These are phyloP conservation scores for Varanus salvator DNA, from an alignment of 2,113 vertebrate species.

Conservation along the genomic window DNA sequence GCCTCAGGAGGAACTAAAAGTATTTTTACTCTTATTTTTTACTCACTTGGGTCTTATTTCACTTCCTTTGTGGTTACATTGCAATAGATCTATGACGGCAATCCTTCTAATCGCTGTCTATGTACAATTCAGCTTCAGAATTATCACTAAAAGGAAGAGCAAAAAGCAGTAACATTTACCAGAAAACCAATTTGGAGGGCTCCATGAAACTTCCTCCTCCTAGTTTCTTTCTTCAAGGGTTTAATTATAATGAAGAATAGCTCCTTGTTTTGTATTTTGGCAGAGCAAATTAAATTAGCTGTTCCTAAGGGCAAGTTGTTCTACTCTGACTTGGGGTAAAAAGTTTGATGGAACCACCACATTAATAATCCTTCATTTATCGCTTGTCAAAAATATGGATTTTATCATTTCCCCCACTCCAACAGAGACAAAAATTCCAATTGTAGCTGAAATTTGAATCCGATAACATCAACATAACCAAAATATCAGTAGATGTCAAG, in stretches of 20 bases:
- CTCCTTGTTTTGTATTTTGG: constrained; percentile 35
- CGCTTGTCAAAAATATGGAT: constrained; percentile 12
- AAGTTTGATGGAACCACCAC: constrained; percentile 34
- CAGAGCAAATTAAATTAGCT: constrained; percentile 59
- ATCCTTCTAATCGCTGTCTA: constrained; percentile 22
- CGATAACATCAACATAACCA: neutral
- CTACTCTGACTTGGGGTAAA: constrained; percentile 35
- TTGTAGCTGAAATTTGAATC: constrained; percentile 32
- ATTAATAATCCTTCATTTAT: constrained; percentile 36
- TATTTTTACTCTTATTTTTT: constrained; percentile 27
- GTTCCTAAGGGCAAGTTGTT: constrained; percentile 32
- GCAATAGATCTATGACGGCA: constrained; percentile 19
- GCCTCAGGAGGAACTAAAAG: constrained; percentile 39
- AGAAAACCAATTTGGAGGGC: neutral
- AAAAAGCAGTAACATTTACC: constrained; percentile 15
- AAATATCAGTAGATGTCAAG: constrained; percentile 22
- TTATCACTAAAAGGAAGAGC: constrained; percentile 11
- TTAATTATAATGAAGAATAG: constrained; percentile 43
- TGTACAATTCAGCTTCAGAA: constrained; percentile 10
- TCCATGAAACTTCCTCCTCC: constrained; percentile 21
- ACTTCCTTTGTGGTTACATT: constrained; percentile 62
- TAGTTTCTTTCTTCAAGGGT: neutral
- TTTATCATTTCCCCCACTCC: constrained; percentile 43
- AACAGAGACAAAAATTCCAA: constrained; percentile 23
- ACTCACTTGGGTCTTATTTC: constrained; percentile 40